These are phyloP conservation scores for Brevipalpus yothersi DNA, from an alignment of 1,140 invertebrate genomes.

Conservation along the genomic window DNA sequence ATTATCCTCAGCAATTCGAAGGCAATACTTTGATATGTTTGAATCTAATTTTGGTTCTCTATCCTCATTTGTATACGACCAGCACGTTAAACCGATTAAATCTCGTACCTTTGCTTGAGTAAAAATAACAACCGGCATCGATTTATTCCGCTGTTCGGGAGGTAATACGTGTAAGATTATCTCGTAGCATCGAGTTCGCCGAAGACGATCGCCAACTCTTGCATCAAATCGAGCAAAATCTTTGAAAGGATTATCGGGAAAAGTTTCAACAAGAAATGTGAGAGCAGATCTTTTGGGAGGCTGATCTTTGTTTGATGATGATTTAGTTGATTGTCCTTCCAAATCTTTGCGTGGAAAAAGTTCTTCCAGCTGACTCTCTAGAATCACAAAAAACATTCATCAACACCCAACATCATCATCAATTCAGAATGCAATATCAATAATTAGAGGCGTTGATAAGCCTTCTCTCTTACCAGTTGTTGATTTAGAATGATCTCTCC, in stretches of 20 bases:
- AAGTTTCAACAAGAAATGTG: slow-evolving; percentile 42
- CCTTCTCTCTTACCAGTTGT: slow-evolving; percentile 2
- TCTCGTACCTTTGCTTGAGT: slow-evolving; percentile 62
- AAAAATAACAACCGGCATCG: slow-evolving; percentile 50
- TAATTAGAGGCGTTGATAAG: not conserved
- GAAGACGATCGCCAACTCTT: slow-evolving; percentile 14
- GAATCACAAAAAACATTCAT: slow-evolving; percentile 14
- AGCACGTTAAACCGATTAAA: slow-evolving; percentile 78
- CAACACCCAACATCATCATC: too few relatives aligned
- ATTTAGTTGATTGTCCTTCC: slow-evolving; percentile 3
- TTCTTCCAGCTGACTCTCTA: slow-evolving; percentile 33
- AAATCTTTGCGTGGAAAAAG: slow-evolving; percentile 25
- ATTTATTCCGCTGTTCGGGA: slow-evolving; percentile 50
- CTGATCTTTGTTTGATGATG: slow-evolving; percentile 11
- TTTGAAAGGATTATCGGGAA: slow-evolving; percentile 54
- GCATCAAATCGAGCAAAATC: slow-evolving; percentile 81
- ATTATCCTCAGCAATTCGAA: slow-evolving; percentile 85
- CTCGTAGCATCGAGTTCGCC: slow-evolving; percentile 1
- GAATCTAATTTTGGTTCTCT: not conserved
- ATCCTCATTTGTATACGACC: slow-evolving; percentile 22
- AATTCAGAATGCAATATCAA: too few relatives aligned
- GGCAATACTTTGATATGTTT: slow-evolving; percentile 33
- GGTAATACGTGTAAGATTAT: slow-evolving; percentile 34
- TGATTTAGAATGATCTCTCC: slow-evolving; percentile 17
- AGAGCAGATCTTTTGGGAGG: slow-evolving; percentile 28